Evolutionary conservation across 2,888 invertebrate species (phyloP).

Genomic region (Myopa testacea): DNA sequence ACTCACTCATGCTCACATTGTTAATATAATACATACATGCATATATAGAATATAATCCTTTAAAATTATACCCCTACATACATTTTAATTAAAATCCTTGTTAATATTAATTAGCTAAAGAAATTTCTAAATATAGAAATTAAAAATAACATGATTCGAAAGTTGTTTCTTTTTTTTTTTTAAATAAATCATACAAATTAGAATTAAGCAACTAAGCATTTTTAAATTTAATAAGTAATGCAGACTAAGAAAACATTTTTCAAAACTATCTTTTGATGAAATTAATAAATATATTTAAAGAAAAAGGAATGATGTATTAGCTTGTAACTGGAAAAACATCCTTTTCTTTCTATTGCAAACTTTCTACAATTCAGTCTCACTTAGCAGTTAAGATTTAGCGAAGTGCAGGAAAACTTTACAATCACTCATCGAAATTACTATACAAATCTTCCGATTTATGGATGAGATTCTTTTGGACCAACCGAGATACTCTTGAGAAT

Average conservation of each 20-base stretch:
- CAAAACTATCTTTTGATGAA: neutral
- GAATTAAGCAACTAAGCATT: neutral
- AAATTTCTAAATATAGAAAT: constrained; percentile 30
- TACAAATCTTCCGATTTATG: no score
- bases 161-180: no score
- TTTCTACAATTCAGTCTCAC: no score
- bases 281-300: neutral
- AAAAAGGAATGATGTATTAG: neutral
- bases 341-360: no score
- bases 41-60: neutral
- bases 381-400: no score
- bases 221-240: neutral
- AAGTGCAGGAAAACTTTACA: no score
- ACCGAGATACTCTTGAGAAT: no score
- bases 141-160: neutral
- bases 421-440: no score
- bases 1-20: no score
- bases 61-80: neutral
- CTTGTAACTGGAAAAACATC: no score
- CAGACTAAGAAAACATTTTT: neutral
- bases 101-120: constrained; percentile 23
- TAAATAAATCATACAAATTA: constrained; percentile 20
- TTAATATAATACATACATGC: neutral
- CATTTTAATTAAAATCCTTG: constrained; percentile 4
- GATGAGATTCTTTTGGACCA: no score